Percentiles rank a stretch among this genome's conserved stretches.
phyloP scores from a whole-genome alignment of 2,888 invertebrate genomes.

The Cylindroiulus punctatus region DNA sequence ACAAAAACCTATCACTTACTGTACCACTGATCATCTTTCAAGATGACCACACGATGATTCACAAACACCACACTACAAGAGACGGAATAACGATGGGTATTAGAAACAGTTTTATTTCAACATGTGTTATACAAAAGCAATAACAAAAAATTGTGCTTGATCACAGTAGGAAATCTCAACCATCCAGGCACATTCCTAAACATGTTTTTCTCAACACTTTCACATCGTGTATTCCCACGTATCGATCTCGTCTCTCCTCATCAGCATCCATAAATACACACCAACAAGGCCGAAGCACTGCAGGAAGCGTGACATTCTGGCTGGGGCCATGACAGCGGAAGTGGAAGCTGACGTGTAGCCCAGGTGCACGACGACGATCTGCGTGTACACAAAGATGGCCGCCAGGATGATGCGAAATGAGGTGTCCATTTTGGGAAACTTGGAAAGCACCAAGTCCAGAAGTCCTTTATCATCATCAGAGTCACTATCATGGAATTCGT shows the following conservation, averaged over 20 bases:
- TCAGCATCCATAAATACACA: conserved; percentile 32
- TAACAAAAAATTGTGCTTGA: neutral
- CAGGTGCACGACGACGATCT: conserved; percentile 43
- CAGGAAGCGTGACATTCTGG: neutral
- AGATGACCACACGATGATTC: neutral
- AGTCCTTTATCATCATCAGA: neutral
- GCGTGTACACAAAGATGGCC: conserved; percentile 44
- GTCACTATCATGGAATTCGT: neutral
- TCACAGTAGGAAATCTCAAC: neutral
- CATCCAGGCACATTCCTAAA: neutral
- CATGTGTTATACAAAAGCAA: neutral
- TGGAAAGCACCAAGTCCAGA: neutral
- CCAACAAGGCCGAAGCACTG: conserved; percentile 39
- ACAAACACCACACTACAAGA: neutral
- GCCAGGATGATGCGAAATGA: neutral
- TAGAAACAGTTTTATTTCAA: neutral
- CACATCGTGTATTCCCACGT: conserved; percentile 10
- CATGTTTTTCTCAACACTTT: neutral
- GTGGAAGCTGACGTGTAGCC: conserved; percentile 27
- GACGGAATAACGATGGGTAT: neutral
- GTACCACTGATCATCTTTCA: neutral
- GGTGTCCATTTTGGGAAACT: neutral
- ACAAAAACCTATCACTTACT: neutral
- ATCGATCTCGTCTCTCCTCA: neutral
- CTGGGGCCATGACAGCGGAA: neutral